Evolutionary conservation across 2,888 invertebrate species (phyloP), one percentile per base, ranked within the genome.

Genomic region (Parasteatoda lunata): DNA sequence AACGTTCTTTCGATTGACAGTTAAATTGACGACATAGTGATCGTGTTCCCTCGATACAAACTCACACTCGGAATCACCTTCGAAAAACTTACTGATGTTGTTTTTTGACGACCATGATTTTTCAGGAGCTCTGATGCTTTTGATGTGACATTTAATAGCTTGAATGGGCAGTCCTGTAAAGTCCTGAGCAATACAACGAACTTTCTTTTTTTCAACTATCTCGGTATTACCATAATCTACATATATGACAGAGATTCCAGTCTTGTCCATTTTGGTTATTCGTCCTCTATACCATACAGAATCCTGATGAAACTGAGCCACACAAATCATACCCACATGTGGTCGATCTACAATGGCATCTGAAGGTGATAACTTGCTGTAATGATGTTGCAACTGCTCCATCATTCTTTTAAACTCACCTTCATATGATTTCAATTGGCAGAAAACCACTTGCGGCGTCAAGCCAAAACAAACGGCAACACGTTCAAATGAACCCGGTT

Each of bases 261-360:
- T 77, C 11, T 83, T 77, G 1, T 85, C 75, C 4, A 81, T 64
- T 15, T 70, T 79, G n/a, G 79, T 66, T 8, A 89, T 84, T 66
- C 84, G 51, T 7, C 91, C 91, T 81, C 92, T 88, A 86, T 92
- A 92, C 92, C 92, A 92, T 5, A 82, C 88, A 9, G 89, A 87
- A 89, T 92, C 92, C 68, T 89, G 90, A 65, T 90, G 90, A 82
- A 89, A 91, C 80, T 90, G 84, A 15, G 88, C 87, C 52, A 84
- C 82, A 78, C 90, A 90, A 48, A 88, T 71, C 71, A 71, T 81
- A 2, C 76, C 85, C 7, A 48, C 69, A 47, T 78, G 70, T 4
- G 88, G 78, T 64, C 84, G 54, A 47, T 86, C 84, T 13, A 89
- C 66, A 3, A 73, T 3, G 8, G 73, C 77, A 54, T 79, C 85